These are phyloP conservation scores for Oophaga pumilio DNA, from an alignment of 2,113 vertebrate species.

Conservation along the genomic window DNA sequence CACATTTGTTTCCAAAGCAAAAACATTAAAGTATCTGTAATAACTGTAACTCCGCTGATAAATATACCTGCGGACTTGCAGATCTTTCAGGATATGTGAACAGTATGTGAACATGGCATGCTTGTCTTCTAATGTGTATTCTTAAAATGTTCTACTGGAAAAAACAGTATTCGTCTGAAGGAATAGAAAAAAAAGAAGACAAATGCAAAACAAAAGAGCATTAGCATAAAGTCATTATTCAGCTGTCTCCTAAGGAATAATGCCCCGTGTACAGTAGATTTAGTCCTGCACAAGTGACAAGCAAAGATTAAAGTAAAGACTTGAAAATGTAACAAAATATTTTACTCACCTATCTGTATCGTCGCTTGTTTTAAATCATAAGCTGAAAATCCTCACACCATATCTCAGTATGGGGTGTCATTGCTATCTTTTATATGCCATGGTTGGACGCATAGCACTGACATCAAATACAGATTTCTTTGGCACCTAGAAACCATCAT, in stretches of 20 bases:
- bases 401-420: conserved; percentile 9
- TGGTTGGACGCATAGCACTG: background rate
- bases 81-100: background rate
- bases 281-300: background rate
- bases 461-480: conserved; percentile 40
- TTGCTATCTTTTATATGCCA: conserved; percentile 39
- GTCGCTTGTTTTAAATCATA: conserved; percentile 10
- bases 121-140: background rate
- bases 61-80: background rate
- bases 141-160: background rate
- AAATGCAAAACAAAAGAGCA: conserved; percentile 9
- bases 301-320: conserved; percentile 12
- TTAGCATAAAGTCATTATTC: conserved; percentile 16
- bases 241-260: background rate
- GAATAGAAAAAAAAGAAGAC: background rate
- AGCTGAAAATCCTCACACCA: conserved; percentile 4
- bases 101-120: background rate
- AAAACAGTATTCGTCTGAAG: background rate
- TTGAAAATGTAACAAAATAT: conserved; percentile 11
- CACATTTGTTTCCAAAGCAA: background rate
- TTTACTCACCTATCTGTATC: conserved; percentile 34
- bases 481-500: conserved; percentile 37
- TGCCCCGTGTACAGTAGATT: background rate
- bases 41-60: background rate
- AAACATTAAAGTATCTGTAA: background rate